These are phyloP conservation scores for Lasioglossum figueresi DNA, from an alignment of 2,888 invertebrate species.

Conservation along the genomic window DNA sequence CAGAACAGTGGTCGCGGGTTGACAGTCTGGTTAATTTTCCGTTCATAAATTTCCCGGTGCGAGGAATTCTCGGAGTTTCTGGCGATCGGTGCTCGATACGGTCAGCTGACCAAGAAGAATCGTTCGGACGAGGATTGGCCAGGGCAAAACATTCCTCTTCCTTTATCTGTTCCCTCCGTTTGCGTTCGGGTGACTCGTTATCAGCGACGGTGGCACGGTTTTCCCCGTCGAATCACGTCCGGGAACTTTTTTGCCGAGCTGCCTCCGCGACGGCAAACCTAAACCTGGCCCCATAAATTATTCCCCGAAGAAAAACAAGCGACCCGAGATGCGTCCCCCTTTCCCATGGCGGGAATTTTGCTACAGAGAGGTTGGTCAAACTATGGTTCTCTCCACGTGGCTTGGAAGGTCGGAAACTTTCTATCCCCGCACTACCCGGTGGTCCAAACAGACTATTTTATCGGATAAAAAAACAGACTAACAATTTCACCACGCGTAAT, in stretches of 20 bases:
- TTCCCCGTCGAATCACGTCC: constrained; percentile 30
- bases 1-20: background rate
- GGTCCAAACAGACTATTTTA: background rate
- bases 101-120: constrained; percentile 7
- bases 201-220: constrained; percentile 27
- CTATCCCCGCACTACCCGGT: background rate
- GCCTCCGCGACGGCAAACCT: background rate
- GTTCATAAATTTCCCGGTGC: constrained; percentile 1
- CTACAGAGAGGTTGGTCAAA: background rate
- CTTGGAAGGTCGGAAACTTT: background rate
- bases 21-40: constrained; percentile 11
- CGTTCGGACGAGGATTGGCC: background rate
- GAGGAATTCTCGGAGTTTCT: background rate
- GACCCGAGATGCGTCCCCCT: constrained; percentile 6
- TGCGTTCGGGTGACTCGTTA: constrained; percentile 22
- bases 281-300: constrained; percentile 37
- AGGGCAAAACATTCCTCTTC: constrained; percentile 32
- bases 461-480: too few relatives aligned
- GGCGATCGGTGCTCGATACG: constrained; percentile 11
- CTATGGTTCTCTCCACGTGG: background rate
- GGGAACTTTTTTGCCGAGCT: constrained; percentile 20
- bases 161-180: constrained; percentile 26
- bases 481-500: too few relatives aligned
- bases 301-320: constrained; percentile 39
- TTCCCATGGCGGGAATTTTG: constrained; percentile 27